Conservation (phyloP, 2,888 invertebrate species). For the Coecobrya sp. region DNA sequence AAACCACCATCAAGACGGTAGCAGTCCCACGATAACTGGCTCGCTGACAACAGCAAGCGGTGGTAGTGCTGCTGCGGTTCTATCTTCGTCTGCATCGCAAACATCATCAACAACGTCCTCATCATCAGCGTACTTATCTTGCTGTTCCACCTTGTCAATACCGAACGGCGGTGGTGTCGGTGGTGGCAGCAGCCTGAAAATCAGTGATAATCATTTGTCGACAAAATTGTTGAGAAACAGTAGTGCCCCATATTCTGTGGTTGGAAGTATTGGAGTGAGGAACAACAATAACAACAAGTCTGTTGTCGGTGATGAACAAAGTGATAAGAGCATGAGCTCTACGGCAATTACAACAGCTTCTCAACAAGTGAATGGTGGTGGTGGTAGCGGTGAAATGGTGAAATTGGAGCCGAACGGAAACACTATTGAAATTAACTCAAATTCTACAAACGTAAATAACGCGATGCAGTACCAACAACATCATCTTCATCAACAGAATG, state of each 20-base stretch:
- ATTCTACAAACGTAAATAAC: not conserved
- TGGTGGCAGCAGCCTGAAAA: constrained; percentile 76
- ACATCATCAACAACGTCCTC: constrained; percentile 28
- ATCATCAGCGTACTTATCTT: constrained; percentile 68
- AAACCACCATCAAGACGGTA: constrained; percentile 56
- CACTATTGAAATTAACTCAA: constrained; percentile 81
- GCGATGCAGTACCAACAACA: constrained; percentile 29
- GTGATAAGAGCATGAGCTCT: constrained; percentile 73
- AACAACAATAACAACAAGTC: constrained; percentile 7
- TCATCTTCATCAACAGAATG: constrained; percentile 61
- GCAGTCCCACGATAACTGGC: not conserved
- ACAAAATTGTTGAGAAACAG: constrained; percentile 82
- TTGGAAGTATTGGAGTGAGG: constrained; percentile 21
- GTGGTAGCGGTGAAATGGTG: constrained; percentile 79
- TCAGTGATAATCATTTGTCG: constrained; percentile 86
- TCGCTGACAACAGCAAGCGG: constrained; percentile 37
- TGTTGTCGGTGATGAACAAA: constrained; percentile 57
- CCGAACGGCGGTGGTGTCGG: constrained; percentile 42
- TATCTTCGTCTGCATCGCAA: constrained; percentile 47
- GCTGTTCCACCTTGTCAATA: constrained; percentile 72
- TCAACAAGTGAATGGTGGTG: constrained; percentile 61
- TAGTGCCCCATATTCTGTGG: constrained; percentile 83
- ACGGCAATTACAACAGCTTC: constrained; percentile 36
- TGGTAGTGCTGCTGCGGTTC: not conserved
- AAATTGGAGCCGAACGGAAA: constrained; percentile 83